These are phyloP conservation scores for Takifugu flavidus DNA, from an alignment of 2,113 vertebrate genomes.

Conservation along the genomic window DNA sequence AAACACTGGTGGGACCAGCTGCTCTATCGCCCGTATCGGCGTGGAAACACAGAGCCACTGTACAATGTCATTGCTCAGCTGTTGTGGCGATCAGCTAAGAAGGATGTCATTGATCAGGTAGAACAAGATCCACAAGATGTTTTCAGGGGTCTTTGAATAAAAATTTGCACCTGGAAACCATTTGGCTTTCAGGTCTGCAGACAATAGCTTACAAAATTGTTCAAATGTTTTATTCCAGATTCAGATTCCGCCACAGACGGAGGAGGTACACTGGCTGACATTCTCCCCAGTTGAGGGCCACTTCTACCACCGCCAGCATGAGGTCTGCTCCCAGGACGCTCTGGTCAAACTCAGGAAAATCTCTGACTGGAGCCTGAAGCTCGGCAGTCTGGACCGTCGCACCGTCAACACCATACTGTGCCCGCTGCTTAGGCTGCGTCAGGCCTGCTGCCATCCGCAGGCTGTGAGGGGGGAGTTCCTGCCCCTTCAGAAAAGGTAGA, in stretches of 20 bases:
- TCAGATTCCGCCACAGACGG: slow-evolving; percentile 94
- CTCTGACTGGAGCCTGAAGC: slow-evolving; percentile 92
- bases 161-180: not conserved
- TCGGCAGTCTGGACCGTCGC: slow-evolving; percentile 91
- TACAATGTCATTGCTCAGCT: slow-evolving; percentile 87
- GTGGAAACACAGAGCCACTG: slow-evolving; percentile 84
- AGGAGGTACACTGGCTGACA: slow-evolving; percentile 92
- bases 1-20: slow-evolving; percentile 96
- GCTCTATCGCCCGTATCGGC: slow-evolving; percentile 91
- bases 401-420: slow-evolving; percentile 91
- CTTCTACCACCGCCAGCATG: slow-evolving; percentile 97
- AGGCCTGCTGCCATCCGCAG: slow-evolving; percentile 98
- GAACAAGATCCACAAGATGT: not conserved
- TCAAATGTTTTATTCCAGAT: slow-evolving; percentile 74
- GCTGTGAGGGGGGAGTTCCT: slow-evolving; percentile 96
- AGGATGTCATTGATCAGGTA: slow-evolving; percentile 97
- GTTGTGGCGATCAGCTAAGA: slow-evolving; percentile 96
- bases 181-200: no score
- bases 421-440: slow-evolving; percentile 89
- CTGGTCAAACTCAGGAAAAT: slow-evolving; percentile 93
- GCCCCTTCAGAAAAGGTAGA: slow-evolving; percentile 95
- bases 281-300: slow-evolving; percentile 98
- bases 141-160: not conserved
- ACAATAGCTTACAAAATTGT: not conserved
- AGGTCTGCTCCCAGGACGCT: slow-evolving; percentile 96